These are phyloP conservation scores for Apodemia hepburni DNA, from an alignment of 2,888 invertebrate genomes.

Conservation along the genomic window DNA sequence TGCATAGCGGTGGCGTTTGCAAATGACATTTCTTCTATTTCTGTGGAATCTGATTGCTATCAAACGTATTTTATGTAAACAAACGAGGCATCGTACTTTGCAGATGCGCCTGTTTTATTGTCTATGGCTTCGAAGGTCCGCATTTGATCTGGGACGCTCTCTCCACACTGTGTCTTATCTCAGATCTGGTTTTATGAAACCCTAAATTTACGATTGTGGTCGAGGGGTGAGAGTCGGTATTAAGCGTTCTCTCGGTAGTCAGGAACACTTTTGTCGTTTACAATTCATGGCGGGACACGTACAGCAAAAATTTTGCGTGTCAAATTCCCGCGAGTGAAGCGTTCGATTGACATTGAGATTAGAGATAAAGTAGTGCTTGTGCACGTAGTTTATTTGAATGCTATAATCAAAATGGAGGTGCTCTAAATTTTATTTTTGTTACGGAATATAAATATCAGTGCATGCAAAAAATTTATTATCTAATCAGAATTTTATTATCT, in stretches of 20 bases:
- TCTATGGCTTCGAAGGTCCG: slow-evolving; percentile 65
- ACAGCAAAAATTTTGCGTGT: slow-evolving; percentile 71
- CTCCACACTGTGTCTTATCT: slow-evolving; percentile 79
- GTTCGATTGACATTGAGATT: slow-evolving; percentile 49
- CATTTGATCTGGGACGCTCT: slow-evolving; percentile 77
- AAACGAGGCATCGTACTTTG: slow-evolving; percentile 72
- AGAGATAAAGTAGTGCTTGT: slow-evolving; percentile 33
- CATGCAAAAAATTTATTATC: background rate
- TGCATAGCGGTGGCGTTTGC: slow-evolving; percentile 54
- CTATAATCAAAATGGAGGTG: background rate
- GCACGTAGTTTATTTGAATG: slow-evolving; percentile 11
- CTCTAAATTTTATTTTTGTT: background rate
- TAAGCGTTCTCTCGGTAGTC: slow-evolving; percentile 69
- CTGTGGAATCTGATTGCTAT: slow-evolving; percentile 71
- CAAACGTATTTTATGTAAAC: slow-evolving; percentile 76
- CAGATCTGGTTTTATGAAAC: slow-evolving; percentile 80
- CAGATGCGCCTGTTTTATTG: slow-evolving; percentile 78
- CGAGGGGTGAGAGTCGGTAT: slow-evolving; percentile 68
- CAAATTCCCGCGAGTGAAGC: slow-evolving; percentile 52
- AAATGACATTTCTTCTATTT: slow-evolving; percentile 56
- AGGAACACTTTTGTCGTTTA: slow-evolving; percentile 74
- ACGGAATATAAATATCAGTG: background rate
- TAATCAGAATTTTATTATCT: background rate
- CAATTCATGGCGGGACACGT: slow-evolving; percentile 74
- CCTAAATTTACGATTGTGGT: slow-evolving; percentile 79